Evolutionary conservation across 2,888 invertebrate genomes (phyloP).

Genomic region (Drosophila differens): DNA sequence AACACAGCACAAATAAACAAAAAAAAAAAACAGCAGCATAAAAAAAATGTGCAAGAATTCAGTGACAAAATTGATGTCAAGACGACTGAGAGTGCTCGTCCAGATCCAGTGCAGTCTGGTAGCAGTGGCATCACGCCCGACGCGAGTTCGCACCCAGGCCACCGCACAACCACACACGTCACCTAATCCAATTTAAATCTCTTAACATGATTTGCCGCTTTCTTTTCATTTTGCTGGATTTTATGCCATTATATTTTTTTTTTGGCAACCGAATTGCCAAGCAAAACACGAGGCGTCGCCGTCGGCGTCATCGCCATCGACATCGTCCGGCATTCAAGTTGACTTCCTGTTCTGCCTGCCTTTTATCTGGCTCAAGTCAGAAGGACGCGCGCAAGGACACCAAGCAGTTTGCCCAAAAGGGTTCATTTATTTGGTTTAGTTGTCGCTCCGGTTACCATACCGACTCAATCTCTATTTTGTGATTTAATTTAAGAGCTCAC

Average conservation of each 20-base stretch:
- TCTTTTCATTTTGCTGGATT: slow-evolving; percentile 81
- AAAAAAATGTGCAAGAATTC: slow-evolving; percentile 53
- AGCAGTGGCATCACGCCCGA: slow-evolving; percentile 49
- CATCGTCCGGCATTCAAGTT: slow-evolving; percentile 60
- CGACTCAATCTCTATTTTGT: slow-evolving; percentile 75
- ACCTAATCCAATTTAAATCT: slow-evolving; percentile 82
- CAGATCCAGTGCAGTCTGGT: slow-evolving; percentile 11
- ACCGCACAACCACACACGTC: slow-evolving; percentile 48
- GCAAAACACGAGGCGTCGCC: slow-evolving; percentile 48
- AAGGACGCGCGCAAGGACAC: slow-evolving; percentile 64
- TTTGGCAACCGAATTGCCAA: slow-evolving; percentile 61
- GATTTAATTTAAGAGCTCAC: slow-evolving; percentile 78
- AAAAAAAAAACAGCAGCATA: slow-evolving; percentile 26
- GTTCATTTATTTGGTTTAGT: slow-evolving; percentile 79
- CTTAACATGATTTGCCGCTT: slow-evolving; percentile 83
- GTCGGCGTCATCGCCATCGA: slow-evolving; percentile 8
- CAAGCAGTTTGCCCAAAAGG: slow-evolving; percentile 69
- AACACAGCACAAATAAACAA: slow-evolving; percentile 26
- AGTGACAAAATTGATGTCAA: slow-evolving; percentile 78
- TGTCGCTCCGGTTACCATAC: slow-evolving; percentile 53
- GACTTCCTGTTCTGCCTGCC: slow-evolving; percentile 74
- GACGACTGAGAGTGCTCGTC: slow-evolving; percentile 52
- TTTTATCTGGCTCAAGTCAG: slow-evolving; percentile 64
- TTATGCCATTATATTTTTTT: slow-evolving; percentile 78
- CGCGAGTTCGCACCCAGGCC: slow-evolving; percentile 52